Base-by-base conservation (phyloP, 2,797 vertebrate species). In the Enteromius afrohamiltoni region DNA sequence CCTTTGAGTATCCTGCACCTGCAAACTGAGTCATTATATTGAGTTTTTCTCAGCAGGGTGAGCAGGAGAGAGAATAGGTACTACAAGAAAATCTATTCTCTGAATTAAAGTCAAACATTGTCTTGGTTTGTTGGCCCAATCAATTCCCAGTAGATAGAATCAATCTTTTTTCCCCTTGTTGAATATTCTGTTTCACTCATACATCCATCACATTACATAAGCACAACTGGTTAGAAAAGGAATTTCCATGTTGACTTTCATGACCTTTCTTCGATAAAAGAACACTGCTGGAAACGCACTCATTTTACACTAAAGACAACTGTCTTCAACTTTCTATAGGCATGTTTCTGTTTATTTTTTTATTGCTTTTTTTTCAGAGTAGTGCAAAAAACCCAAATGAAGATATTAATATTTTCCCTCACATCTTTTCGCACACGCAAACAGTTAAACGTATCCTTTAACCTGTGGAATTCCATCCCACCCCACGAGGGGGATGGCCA, bases 21-120 rank as follows among this genome's bases (percentile, higher is more conserved):
- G 86, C 71, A 83, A 83, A 80, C 70, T 53, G 67, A 80, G 74
- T 55, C 70, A 71, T 80, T 82, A 84, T 87, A 87, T 84, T 82
- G 70, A 83, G 62, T 49, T 67, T 68, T 79, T 76, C 75, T 69
- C n/a, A 26, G 26, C 26, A 58, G 42, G 37, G 37, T 45, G 29
- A 40, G 29, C 60, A 40, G 67, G 47, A 62, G 11, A 16, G 45
- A 60, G 77, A 31, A 58, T 10, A 58, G 8, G 10, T 53, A 67
- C 37, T 45, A 37, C 42, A 71, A 29, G 14, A 73, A 31, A 73
- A 51, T 51, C 70, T 73, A 2, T 51, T 73, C 70, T 34, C 45
- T 73, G 47, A 51, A 73, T 34, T 73, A 74, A 74, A 29, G 26
- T 34, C 70, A 53, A 34, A 51, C 26, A 3, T 4, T 53, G 23